Base-by-base conservation (phyloP, 2,797 vertebrate genomes). In the Cirrhinus mrigala region DNA sequence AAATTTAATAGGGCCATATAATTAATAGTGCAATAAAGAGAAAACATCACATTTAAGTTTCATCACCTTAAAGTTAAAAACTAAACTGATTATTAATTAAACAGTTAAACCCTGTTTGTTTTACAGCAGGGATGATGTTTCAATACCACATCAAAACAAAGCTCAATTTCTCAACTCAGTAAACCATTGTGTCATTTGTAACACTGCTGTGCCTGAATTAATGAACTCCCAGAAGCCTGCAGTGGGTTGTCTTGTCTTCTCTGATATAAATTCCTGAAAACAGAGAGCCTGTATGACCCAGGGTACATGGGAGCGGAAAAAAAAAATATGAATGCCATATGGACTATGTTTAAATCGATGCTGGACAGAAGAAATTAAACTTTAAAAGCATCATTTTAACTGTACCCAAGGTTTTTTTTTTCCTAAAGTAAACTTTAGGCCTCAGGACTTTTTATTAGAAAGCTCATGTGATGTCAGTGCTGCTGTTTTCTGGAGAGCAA, bases 401-500 rank as follows among this genome's bases (percentile, higher is more conserved):
- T 71, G 50, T 27, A 62, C 18, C 0, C 33, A 24, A n/a, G 15
- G 40, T 44, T 56, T 4, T 37, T 37, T 37, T 37, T 78, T 60
- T 44, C 54, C 62, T 78, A 11, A 56, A 76, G 29, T 37, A 58
- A 73, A 68, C 73, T 52, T 76, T 20, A 79, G 68, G 50, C 73
- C 60, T 75, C 64, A 16, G 71, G 86, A 50, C 24, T 78, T 84
- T 71, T 64, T 82, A 85, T 84, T 44, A 68, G 80, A 71, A 82
- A 50, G 58, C 70, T 50, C 14, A n/a, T 3, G 15, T 76, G 40
- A 62, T 27, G 37, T 60, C 73, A 79, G 69, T 68, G 76, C 76
- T 79, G 75, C 73, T 84, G 68, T 85, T 79, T 88, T 90, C 87
- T 87, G 91, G 90, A 90, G 91, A 91, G 90, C 90, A 85, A 91